phyloP scores from a whole-genome alignment of 2,888 invertebrate species.

The Callimorpha dominula region DNA sequence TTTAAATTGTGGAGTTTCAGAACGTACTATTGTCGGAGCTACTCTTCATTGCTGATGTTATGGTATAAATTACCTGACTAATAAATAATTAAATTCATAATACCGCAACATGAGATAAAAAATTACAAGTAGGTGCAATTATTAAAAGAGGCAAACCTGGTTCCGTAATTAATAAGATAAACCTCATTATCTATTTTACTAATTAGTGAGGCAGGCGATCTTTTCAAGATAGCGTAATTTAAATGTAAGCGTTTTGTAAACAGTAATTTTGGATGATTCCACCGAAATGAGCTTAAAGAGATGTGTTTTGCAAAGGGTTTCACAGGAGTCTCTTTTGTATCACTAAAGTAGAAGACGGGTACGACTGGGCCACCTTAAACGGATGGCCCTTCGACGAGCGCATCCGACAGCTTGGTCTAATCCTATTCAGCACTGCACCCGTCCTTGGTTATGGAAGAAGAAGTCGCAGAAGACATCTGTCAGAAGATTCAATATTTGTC shows the following conservation, averaged over 20 bases:
- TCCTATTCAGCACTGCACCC: no score
- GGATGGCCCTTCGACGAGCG: no score
- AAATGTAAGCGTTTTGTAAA: constrained; percentile 5
- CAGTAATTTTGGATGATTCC: not conserved
- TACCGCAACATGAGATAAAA: not conserved
- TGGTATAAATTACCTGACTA: not conserved
- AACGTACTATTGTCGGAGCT: not conserved
- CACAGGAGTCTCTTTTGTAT: no score
- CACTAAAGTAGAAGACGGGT: no score
- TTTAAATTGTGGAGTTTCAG: constrained; percentile 43
- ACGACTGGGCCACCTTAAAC: no score
- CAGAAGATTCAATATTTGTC: no score
- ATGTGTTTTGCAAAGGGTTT: not conserved
- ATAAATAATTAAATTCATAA: not conserved
- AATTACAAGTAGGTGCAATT: not conserved
- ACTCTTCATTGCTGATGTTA: not conserved
- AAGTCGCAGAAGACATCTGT: no score
- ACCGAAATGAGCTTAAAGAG: not conserved
- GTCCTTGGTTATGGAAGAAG: no score
- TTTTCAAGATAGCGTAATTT: constrained; percentile 5
- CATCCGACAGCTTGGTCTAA: no score
- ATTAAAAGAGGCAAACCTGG: not conserved
- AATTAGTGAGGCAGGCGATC: not conserved
- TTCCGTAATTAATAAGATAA: not conserved
- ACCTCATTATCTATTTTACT: not conserved